Base-by-base conservation (phyloP, 2,113 vertebrate species). In the Clarias magur region DNA sequence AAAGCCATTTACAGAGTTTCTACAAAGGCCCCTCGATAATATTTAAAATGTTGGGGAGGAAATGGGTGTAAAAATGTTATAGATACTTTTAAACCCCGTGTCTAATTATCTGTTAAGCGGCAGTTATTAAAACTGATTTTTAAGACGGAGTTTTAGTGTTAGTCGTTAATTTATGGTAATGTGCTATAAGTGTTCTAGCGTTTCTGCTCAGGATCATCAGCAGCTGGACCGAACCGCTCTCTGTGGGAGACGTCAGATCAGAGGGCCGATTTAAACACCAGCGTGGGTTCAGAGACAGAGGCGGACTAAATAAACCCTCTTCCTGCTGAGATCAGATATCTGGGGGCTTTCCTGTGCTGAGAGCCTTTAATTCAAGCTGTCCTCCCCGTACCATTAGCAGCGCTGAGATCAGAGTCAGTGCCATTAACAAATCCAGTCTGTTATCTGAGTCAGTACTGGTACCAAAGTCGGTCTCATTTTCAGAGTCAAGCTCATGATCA, bases 301-400 rank as follows among this genome's bases (percentile, higher is more conserved):
- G 27, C 25, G 3, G 75, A 78, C 75, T 78, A 78, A 78, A 78
- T 78, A 78, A 78, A 78, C 53, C 75, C 48, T 78, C 25, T 78
- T 15, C 75, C 75, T 56, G 75, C 75, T 78, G 75, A 78, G 53
- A 78, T n/a, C 53, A 78, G 75, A 78, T 56, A 56, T 78, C 48
- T 56, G 53, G 3, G 75, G 75, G 3, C 53, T 56, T 78, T 78
- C 56, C 75, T 56, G 25, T 27, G 48, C 75, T 56, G 53, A 78
- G 75, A 78, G 75, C 12, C 75, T 27, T 56, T 78, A 78, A 78
- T 78, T 78, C 25, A 78, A 56, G 16, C 75, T 56, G 75, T 78
- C 25, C 53, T 27, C 13, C 16, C 48, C 27, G 53, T 17, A n/a
- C 48, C 25, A 78, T 78, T 78, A 78, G 54, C 75, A 56, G 25